These are phyloP conservation scores for Parascotia fuliginaria DNA, from an alignment of 2,888 invertebrate genomes.

Conservation along the genomic window DNA sequence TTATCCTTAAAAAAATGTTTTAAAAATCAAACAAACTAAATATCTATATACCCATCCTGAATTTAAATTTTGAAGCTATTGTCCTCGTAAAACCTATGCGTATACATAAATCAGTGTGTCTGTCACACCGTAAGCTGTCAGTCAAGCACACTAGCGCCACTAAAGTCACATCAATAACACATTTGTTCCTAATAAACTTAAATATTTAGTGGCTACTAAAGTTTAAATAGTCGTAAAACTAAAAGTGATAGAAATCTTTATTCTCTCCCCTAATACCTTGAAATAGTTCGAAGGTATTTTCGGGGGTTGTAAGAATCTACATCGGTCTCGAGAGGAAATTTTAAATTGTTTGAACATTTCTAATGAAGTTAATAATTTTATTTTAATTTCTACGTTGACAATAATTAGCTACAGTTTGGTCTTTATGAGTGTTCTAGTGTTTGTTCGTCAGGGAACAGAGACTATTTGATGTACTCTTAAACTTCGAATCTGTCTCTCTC, in stretches of 20 bases:
- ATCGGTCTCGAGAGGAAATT: background rate
- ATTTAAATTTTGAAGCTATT: constrained; percentile 12
- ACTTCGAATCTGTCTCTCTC: too few relatives aligned
- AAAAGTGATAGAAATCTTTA: constrained; percentile 31
- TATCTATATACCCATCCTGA: background rate
- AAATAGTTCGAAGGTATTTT: constrained; percentile 26
- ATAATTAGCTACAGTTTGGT: too few relatives aligned
- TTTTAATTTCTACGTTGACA: background rate
- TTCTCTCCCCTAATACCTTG: constrained; percentile 23
- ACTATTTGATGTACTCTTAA: too few relatives aligned
- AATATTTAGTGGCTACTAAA: constrained; percentile 28
- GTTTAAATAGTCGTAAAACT: constrained; percentile 26
- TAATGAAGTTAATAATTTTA: background rate
- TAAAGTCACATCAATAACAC: constrained; percentile 22
- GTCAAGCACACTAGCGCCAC: constrained; percentile 16
- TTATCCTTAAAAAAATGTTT: too few relatives aligned
- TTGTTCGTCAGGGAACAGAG: too few relatives aligned
- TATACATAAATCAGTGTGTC: constrained; percentile 28
- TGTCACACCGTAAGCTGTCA: constrained; percentile 22
- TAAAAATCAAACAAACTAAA: constrained; percentile 2
- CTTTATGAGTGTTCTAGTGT: too few relatives aligned
- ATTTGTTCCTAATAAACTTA: constrained; percentile 41
- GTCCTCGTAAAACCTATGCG: constrained; percentile 29
- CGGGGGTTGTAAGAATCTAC: constrained; percentile 6
- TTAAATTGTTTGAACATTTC: background rate